phyloP scores from a whole-genome alignment of 2,888 invertebrate genomes.

The Mesorhabditis spiculigera region DNA sequence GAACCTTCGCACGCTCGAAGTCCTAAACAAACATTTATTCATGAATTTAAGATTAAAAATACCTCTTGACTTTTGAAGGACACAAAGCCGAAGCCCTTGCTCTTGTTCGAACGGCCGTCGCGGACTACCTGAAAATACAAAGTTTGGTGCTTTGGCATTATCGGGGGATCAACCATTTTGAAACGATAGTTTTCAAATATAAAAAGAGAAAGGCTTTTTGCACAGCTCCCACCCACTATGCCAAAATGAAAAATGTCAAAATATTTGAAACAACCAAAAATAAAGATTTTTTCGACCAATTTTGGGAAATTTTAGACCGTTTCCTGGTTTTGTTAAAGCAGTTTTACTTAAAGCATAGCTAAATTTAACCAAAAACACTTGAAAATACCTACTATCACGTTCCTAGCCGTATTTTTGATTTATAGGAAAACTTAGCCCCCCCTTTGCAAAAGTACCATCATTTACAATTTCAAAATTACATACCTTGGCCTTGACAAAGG shows the following conservation, averaged over 20 bases:
- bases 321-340: no score
- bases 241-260: no score
- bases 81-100: slow-evolving; percentile 97
- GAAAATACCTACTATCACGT: background rate
- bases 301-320: no score
- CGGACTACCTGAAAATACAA: slow-evolving; percentile 70
- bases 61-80: slow-evolving; percentile 73
- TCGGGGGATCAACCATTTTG: no score
- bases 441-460: background rate
- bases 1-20: slow-evolving; percentile 95
- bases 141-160: no score
- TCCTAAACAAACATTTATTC: slow-evolving; percentile 66
- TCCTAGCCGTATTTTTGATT: background rate
- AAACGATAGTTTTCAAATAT: no score
- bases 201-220: no score
- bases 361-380: no score
- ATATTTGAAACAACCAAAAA: no score
- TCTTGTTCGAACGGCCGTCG: slow-evolving; percentile 93
- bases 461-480: background rate
- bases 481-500: slow-evolving; percentile 82
- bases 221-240: no score
- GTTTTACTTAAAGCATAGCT: no score
- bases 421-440: background rate
- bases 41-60: background rate
- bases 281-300: no score